Base-by-base conservation (phyloP, 2,888 invertebrate species). In the Polyploca ridens region DNA sequence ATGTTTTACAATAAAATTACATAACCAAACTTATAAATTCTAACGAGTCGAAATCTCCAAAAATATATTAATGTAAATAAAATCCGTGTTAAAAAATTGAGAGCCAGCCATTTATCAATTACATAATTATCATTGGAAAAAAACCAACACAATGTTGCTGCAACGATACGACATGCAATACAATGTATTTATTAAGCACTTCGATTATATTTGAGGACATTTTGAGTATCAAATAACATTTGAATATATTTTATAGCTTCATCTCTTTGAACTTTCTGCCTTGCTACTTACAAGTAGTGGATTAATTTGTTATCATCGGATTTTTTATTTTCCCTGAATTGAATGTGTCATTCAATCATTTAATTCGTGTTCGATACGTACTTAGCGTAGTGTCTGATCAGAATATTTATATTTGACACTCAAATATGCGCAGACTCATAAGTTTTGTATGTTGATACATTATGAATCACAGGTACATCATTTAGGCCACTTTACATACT, bases 101-200 rank as follows among this genome's bases (percentile, higher is more conserved):
- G 88, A 89, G 88, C 88, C 82, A 81, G 79, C 78, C 82, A 85
- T 82, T 81, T 85, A 54, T n/a, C 16, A 6, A 54, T 54, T 3
- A 38, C 49, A 3, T 38, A 19, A 14, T 33, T 35, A 54, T 73
- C 1, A 8, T 71, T 72, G 27, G 2, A 27, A 27, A 27, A 27
- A 27, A 27, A n/a, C 62, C 73, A 69, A 69, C 67, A 66, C 65
- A 71, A 71, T 10, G 6, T 19, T 54, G 54, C 8, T 54, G 54
- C 8, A 54, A 54, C 19, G 8, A 19, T 8, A 54, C 7, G 35
- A 35, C 27, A 27, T 16, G 33, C 58, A 66, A 68, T 64, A 63
- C 70, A 33, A 19, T 54, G 3, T 70, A 71, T 68, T 68, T 73
- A 69, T 73, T 73, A 78, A 76, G 71, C 74, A 74, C 71, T 67